Evolutionary conservation across 2,888 invertebrate genomes (phyloP).

Genomic region (Harmothoe impar): DNA sequence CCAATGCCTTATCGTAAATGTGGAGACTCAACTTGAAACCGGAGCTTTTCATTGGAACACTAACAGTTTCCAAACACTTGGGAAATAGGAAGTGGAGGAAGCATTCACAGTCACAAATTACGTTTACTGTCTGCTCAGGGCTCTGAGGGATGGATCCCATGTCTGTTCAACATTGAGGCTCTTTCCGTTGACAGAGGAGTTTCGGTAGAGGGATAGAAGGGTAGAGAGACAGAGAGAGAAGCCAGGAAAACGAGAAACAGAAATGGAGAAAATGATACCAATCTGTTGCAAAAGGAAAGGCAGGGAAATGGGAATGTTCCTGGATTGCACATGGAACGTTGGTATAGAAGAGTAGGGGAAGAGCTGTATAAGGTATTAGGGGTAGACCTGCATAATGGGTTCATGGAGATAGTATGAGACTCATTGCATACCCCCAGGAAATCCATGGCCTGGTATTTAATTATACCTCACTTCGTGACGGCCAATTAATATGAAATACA

Average conservation of each 20-base stretch:
- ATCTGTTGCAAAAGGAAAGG: too few relatives aligned
- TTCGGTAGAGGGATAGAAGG: too few relatives aligned
- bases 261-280: too few relatives aligned
- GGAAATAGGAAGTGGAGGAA: neutral
- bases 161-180: neutral
- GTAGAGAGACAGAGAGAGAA: too few relatives aligned
- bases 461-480: neutral
- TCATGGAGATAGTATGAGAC: too few relatives aligned
- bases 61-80: neutral
- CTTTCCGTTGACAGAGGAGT: neutral
- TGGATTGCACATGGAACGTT: too few relatives aligned
- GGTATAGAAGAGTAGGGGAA: too few relatives aligned
- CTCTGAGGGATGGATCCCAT: neutral
- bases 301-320: too few relatives aligned
- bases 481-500: slow-evolving; percentile 19
- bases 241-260: too few relatives aligned
- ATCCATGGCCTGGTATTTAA: neutral
- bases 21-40: slow-evolving; percentile 3
- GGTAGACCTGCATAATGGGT: too few relatives aligned
- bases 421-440: slow-evolving; percentile 11
- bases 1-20: neutral
- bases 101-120: neutral
- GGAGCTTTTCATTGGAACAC: neutral
- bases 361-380: too few relatives aligned
- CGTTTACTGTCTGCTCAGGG: neutral